phyloP scores from a whole-genome alignment of 1,140 invertebrate genomes.

The Ctenoplectra terminalis region DNA sequence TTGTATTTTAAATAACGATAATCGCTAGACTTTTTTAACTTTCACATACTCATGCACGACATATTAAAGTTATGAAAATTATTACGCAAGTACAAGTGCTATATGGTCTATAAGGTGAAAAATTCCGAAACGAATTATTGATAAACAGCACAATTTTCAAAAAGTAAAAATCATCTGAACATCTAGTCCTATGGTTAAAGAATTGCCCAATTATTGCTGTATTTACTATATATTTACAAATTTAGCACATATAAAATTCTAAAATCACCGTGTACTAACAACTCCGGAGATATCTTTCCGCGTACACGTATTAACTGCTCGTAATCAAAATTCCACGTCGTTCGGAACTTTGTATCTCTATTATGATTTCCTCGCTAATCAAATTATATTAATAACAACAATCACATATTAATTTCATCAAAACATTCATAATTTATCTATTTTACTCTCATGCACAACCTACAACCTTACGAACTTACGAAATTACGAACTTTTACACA shows the following conservation, averaged over 20 bases:
- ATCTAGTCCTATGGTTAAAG: constrained; percentile 29
- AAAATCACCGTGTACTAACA: background rate
- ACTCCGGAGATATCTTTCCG: background rate
- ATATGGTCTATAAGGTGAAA: background rate
- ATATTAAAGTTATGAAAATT: constrained; percentile 8
- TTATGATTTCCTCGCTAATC: constrained; percentile 1
- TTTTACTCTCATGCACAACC: background rate
- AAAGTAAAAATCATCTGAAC: constrained; percentile 36
- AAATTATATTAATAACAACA: constrained; percentile 9
- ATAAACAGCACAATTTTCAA: background rate
- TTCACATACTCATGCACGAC: background rate
- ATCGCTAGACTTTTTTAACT: background rate
- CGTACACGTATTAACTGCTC: background rate
- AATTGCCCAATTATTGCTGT: constrained; percentile 23
- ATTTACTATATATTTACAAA: constrained; percentile 27
- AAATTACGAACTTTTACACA: background rate
- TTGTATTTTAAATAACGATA: background rate
- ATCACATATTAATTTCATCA: background rate
- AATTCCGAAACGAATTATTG: constrained; percentile 2
- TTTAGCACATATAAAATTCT: background rate
- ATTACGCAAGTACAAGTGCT: background rate
- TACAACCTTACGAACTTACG: background rate
- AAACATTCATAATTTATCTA: background rate
- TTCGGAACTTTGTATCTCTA: background rate
- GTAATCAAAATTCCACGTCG: background rate